Conservation (phyloP, 2,113 vertebrate species). For the Epinephelus lanceolatus region DNA sequence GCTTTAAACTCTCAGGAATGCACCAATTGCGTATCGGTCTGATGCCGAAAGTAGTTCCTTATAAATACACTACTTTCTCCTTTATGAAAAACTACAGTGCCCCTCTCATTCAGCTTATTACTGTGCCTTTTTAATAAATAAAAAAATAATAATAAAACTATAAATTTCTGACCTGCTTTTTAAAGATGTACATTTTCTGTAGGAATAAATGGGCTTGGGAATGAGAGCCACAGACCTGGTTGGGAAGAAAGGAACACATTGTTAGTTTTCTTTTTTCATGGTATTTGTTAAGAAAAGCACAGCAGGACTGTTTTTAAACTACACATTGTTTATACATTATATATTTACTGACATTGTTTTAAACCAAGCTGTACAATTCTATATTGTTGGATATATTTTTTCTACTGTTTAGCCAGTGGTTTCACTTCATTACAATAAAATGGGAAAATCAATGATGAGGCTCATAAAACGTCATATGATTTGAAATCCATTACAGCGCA, state of each 20-base stretch:
- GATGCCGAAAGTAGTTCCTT: slow-evolving; percentile 13
- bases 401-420: not conserved
- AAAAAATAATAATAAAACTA: not conserved
- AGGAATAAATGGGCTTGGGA: not conserved
- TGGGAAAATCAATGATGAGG: not conserved
- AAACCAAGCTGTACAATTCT: not conserved
- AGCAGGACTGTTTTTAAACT: not conserved
- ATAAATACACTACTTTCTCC: not conserved
- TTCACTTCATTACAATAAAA: not conserved
- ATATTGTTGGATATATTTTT: not conserved
- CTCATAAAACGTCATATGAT: no score
- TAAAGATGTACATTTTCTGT: not conserved
- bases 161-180: not conserved
- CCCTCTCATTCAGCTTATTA: not conserved
- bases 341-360: not conserved
- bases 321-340: no score
- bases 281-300: not conserved
- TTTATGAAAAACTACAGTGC: not conserved
- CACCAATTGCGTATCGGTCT: slow-evolving; percentile 2
- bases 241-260: not conserved
- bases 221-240: not conserved
- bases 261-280: not conserved
- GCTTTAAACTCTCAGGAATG: not conserved
- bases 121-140: not conserved
- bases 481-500: not conserved